Evolutionary conservation across 64 coral and sea anemone genomes (phyloP).

Genomic region (Actinia tenebrosa): DNA sequence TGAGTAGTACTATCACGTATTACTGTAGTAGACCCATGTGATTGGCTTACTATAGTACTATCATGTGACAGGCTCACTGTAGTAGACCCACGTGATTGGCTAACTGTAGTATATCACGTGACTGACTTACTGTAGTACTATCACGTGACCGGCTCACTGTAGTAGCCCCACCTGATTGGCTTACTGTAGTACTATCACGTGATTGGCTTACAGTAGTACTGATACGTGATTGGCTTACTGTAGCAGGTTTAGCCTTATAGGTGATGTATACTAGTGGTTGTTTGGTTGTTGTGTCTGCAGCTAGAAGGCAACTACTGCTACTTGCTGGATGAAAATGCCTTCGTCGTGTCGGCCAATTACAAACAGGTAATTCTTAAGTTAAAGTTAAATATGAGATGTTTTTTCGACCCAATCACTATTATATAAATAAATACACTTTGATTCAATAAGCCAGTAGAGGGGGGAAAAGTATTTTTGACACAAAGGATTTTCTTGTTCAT

Average conservation of each 20-base stretch:
- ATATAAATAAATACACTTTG: too few species aligned
- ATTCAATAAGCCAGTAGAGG: background rate
- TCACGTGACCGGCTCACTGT: background rate
- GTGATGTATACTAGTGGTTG: background rate
- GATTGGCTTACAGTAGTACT: too few species aligned
- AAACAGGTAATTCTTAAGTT: slow-evolving; percentile 20
- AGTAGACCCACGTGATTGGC: too few species aligned
- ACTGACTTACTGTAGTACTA: too few species aligned
- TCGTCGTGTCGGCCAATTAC: slow-evolving; percentile 73
- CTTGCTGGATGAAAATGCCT: slow-evolving; percentile 93
- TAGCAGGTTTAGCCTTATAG: too few species aligned
- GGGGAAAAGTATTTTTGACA: background rate
- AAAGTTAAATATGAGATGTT: too few species aligned
- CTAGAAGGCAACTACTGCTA: slow-evolving; percentile 71
- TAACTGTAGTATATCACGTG: too few species aligned
- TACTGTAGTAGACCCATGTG: background rate
- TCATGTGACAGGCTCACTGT: too few species aligned
- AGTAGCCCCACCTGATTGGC: background rate
- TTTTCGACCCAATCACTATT: background rate
- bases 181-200: too few species aligned
- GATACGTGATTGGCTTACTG: too few species aligned
- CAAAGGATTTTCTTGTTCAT: background rate
- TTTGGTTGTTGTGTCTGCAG: slow-evolving; percentile 26
- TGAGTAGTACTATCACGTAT: slow-evolving; percentile 18
- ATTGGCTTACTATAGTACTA: too few species aligned